phyloP scores from a whole-genome alignment of 2,797 vertebrate species.

The Alca torda region DNA sequence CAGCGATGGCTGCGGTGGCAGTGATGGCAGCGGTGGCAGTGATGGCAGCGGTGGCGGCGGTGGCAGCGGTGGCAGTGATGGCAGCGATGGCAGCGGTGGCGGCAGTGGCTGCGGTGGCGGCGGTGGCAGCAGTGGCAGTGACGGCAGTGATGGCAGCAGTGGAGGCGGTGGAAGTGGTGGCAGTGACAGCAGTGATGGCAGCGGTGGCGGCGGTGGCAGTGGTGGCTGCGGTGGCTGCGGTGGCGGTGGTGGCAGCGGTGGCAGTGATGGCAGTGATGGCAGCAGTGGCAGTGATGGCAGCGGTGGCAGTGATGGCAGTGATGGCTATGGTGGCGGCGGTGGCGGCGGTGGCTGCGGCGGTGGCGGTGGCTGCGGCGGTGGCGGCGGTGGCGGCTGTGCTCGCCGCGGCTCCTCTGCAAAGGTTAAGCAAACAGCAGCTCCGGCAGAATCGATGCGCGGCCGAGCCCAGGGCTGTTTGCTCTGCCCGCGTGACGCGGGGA shows the following conservation, averaged over 20 bases:
- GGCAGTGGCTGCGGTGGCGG: background rate
- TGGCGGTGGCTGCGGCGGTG: background rate
- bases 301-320: no score
- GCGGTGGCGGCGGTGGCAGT: no score
- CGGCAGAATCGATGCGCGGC: constrained; percentile 69
- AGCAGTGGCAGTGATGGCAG: no score
- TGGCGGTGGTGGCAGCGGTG: no score
- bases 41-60: background rate
- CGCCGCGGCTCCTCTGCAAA: constrained; percentile 58
- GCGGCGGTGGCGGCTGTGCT: background rate
- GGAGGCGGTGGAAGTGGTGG: no score
- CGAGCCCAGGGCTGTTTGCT: constrained; percentile 74
- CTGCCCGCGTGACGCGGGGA: constrained; percentile 62
- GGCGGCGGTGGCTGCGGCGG: background rate
- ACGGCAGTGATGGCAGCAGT: background rate
- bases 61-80: no score
- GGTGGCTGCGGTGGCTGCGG: no score
- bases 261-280: no score
- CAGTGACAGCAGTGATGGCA: no score
- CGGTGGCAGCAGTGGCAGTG: background rate
- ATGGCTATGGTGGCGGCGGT: no score
- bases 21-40: background rate
- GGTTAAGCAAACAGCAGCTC: constrained; percentile 81
- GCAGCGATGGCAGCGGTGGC: no score
- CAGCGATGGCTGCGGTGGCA: background rate